Conservation (phyloP, 2,113 vertebrate species). For the Passer domesticus region DNA sequence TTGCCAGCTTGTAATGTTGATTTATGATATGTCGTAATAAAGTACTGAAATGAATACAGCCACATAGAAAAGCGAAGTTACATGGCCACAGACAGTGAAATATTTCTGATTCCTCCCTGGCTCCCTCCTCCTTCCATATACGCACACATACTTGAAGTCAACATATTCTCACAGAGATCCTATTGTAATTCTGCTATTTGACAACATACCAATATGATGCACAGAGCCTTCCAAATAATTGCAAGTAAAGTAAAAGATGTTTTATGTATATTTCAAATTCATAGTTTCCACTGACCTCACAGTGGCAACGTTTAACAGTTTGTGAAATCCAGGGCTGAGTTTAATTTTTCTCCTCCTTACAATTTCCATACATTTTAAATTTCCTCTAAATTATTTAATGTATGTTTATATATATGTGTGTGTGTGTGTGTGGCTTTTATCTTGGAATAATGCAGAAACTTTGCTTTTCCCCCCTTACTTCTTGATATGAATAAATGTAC, state of each 20-base stretch:
- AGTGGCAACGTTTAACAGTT: accelerated
- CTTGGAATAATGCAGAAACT: neutral
- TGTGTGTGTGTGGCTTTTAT: neutral
- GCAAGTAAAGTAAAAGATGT: neutral
- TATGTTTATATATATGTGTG: neutral
- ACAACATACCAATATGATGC: neutral
- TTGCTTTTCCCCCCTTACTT: accelerated
- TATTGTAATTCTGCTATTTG: neutral
- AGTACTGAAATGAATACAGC: neutral
- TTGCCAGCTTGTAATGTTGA: conserved; percentile 24
- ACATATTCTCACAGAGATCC: neutral
- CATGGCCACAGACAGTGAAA: neutral
- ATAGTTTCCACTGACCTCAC: neutral
- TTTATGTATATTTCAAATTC: neutral
- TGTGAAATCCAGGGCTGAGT: neutral
- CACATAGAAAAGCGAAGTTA: conserved; percentile 14
- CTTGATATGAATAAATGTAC: neutral
- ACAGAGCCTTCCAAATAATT: neutral
- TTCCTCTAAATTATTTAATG: neutral
- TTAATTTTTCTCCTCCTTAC: neutral
- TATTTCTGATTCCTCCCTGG: neutral
- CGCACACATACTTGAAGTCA: neutral
- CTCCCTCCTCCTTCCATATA: neutral
- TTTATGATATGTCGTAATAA: conserved; percentile 21
- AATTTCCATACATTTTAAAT: neutral